Percentiles rank a stretch among this genome's conserved stretches.
Conservation (phyloP, 2,113 vertebrate species). For the Anarrhichthys ocellatus region DNA sequence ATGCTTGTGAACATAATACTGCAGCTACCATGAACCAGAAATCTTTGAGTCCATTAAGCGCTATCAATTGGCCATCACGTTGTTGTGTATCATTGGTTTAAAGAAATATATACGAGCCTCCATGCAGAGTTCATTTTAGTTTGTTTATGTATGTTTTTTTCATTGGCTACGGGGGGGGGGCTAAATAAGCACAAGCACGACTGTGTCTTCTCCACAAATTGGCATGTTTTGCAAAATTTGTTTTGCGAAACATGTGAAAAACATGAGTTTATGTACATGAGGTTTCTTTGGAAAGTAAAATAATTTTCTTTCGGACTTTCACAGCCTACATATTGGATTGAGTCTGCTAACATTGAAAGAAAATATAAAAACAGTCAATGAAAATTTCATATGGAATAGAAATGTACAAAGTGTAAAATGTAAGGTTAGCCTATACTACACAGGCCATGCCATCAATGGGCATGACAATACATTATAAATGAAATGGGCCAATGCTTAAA, state of each 20-base stretch:
- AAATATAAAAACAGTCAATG: background rate
- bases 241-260: background rate
- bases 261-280: background rate
- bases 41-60: constrained; percentile 27
- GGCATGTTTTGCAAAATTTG: constrained; percentile 6
- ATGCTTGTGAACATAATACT: constrained; percentile 1
- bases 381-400: background rate
- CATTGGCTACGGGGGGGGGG: constrained; percentile 30
- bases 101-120: constrained; percentile 6
- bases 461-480: background rate
- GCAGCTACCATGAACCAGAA: constrained; percentile 10
- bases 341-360: background rate
- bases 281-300: background rate
- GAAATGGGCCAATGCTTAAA: background rate
- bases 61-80: constrained; percentile 14
- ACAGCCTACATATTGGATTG: background rate
- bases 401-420: background rate
- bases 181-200: constrained; percentile 34
- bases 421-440: background rate
- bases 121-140: constrained; percentile 40
- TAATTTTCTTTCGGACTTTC: background rate
- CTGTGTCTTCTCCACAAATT: constrained; percentile 17
- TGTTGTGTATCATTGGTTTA: background rate
- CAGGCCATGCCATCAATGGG: background rate
- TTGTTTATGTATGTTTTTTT: constrained; percentile 36